These are phyloP conservation scores for Dione juno DNA, from an alignment of 2,888 invertebrate genomes.

Conservation along the genomic window DNA sequence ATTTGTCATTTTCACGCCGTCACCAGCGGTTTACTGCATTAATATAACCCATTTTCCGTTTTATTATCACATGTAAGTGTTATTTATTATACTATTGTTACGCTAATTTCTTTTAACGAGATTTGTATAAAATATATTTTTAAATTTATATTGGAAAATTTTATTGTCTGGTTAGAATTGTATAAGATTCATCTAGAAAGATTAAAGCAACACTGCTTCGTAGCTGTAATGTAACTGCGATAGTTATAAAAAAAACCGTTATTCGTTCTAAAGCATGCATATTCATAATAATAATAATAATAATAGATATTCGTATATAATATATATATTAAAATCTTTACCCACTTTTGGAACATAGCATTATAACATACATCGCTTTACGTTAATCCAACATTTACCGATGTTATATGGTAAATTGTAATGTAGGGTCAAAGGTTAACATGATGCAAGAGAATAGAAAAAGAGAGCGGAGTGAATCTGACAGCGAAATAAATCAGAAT, in stretches of 20 bases:
- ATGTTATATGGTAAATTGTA: constrained; percentile 27
- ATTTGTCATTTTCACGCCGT: constrained; percentile 48
- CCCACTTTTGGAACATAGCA: not conserved
- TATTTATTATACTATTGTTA: constrained; percentile 10
- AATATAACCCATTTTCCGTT: constrained; percentile 34
- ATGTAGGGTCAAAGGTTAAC: constrained; percentile 49
- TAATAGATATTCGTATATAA: not conserved
- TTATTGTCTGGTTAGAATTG: constrained; percentile 12
- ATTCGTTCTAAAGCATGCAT: too few relatives aligned
- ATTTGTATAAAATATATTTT: not conserved
- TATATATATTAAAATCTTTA: too few relatives aligned
- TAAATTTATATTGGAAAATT: not conserved
- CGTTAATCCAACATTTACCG: not conserved
- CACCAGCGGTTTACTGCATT: constrained; percentile 37
- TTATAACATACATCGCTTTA: not conserved
- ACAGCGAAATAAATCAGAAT: constrained; percentile 61
- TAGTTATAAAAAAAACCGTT: constrained; percentile 21
- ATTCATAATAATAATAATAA: not conserved
- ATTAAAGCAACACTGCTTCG: constrained; percentile 1
- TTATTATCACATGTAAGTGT: constrained; percentile 40
- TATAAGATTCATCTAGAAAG: constrained; percentile 42
- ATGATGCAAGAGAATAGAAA: constrained; percentile 57
- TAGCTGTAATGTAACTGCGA: not conserved
- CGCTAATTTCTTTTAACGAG: not conserved
- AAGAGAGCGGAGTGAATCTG: constrained; percentile 68